Evolutionary conservation across 2,113 vertebrate species (phyloP).

Genomic region (Nipponia nippon): DNA sequence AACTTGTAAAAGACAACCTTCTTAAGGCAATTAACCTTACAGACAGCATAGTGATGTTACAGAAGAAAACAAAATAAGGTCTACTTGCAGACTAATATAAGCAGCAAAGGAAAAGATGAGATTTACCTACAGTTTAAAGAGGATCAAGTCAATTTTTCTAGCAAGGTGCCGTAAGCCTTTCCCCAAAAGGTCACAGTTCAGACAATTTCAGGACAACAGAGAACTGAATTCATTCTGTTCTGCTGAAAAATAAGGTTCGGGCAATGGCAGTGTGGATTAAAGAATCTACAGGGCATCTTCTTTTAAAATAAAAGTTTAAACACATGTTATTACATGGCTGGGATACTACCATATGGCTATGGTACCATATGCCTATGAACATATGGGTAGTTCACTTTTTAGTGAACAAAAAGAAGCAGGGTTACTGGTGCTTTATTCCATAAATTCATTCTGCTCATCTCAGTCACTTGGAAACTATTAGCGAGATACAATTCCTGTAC

Average conservation of each 20-base stretch:
- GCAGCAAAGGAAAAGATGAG: not conserved
- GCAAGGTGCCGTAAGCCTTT: not conserved
- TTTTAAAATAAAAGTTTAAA: constrained; percentile 9
- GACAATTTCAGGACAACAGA: not conserved
- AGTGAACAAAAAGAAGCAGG: not conserved
- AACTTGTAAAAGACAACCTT: not conserved
- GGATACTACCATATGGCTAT: not conserved
- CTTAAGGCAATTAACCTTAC: not conserved
- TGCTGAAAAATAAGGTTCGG: not conserved
- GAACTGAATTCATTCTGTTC: not conserved
- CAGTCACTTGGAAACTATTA: not conserved
- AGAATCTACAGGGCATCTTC: not conserved
- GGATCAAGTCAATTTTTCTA: not conserved
- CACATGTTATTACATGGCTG: not conserved
- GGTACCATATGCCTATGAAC: not conserved
- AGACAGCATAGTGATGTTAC: not conserved
- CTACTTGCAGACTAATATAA: not conserved
- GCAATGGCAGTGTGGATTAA: not conserved
- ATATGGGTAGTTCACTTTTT: not conserved
- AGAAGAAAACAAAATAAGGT: not conserved
- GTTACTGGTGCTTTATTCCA: not conserved
- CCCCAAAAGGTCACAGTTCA: not conserved
- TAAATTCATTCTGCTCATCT: not conserved
- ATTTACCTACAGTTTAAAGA: not conserved
- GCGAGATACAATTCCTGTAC: not conserved